phyloP scores from a whole-genome alignment of 2,888 invertebrate species.

The Rhingia rostrata region DNA sequence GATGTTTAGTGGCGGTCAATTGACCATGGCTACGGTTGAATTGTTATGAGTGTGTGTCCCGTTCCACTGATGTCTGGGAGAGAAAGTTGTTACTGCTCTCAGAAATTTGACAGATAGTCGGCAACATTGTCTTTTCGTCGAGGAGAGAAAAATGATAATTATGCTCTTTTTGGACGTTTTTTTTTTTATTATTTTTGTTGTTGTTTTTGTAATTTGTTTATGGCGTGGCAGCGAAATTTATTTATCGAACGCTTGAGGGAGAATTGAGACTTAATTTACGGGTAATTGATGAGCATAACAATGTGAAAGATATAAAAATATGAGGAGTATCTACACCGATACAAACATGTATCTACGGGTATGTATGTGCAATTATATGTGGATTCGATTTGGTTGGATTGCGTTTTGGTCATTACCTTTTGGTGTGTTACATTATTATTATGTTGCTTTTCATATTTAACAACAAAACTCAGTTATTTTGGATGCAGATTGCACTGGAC shows the following conservation, averaged over 20 bases:
- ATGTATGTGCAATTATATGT: slow-evolving; percentile 27
- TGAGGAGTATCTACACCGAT: background rate
- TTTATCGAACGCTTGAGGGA: slow-evolving; percentile 59
- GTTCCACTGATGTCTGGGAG: slow-evolving; percentile 18
- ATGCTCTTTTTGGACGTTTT: slow-evolving; percentile 9
- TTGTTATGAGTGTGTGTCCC: background rate
- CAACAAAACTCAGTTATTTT: background rate
- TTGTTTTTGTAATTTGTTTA: background rate
- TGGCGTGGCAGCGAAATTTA: slow-evolving; percentile 65
- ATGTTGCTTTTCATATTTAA: slow-evolving; percentile 13
- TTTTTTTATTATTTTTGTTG: no score
- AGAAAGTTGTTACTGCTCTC: slow-evolving; percentile 40
- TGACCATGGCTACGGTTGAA: slow-evolving; percentile 22
- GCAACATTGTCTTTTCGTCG: background rate
- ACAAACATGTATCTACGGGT: no score
- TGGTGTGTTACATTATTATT: slow-evolving; percentile 25
- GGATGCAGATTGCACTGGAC: slow-evolving; percentile 13
- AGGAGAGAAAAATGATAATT: slow-evolving; percentile 43
- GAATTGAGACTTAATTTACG: slow-evolving; percentile 57
- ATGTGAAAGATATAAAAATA: slow-evolving; percentile 39
- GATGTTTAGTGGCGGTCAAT: slow-evolving; percentile 28
- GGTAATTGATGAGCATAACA: slow-evolving; percentile 65
- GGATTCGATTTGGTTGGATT: slow-evolving; percentile 64
- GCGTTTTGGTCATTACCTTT: slow-evolving; percentile 36
- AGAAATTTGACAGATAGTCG: slow-evolving; percentile 16